phyloP scores from a whole-genome alignment of 2,113 vertebrate genomes.

The Petromus typicus region DNA sequence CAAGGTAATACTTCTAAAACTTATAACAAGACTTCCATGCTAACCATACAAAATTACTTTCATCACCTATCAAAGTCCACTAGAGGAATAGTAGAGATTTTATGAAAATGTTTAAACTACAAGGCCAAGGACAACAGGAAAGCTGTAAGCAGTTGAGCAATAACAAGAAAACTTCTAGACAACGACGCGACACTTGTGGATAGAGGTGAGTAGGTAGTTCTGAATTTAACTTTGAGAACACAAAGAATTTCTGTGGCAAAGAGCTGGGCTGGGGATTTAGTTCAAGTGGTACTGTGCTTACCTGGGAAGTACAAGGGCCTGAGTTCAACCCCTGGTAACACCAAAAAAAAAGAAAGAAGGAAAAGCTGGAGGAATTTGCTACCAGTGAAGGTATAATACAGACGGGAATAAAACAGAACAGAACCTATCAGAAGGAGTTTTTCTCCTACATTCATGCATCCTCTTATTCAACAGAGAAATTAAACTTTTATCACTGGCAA shows the following conservation, averaged over 20 bases:
- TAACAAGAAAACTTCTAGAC: not conserved
- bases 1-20: not conserved
- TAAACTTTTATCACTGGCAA: not conserved
- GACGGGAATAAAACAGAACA: not conserved
- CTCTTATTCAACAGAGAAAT: not conserved
- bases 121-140: conserved; percentile 20
- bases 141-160: not conserved
- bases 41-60: not conserved
- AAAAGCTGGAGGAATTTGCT: not conserved
- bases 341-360: too few species aligned
- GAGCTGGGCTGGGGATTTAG: too few species aligned
- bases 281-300: too few species aligned
- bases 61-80: not conserved
- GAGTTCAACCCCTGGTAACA: too few species aligned
- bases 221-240: not conserved
- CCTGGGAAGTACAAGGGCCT: too few species aligned
- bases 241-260: not conserved
- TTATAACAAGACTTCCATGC: not conserved
- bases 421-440: not conserved
- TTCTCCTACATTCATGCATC: not conserved
- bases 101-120: not conserved
- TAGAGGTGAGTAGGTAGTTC: not conserved
- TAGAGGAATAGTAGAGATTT: not conserved
- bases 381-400: not conserved
- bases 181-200: not conserved